phyloP scores from a whole-genome alignment of 2,888 invertebrate species.

The Melangyna quadrimaculata region DNA sequence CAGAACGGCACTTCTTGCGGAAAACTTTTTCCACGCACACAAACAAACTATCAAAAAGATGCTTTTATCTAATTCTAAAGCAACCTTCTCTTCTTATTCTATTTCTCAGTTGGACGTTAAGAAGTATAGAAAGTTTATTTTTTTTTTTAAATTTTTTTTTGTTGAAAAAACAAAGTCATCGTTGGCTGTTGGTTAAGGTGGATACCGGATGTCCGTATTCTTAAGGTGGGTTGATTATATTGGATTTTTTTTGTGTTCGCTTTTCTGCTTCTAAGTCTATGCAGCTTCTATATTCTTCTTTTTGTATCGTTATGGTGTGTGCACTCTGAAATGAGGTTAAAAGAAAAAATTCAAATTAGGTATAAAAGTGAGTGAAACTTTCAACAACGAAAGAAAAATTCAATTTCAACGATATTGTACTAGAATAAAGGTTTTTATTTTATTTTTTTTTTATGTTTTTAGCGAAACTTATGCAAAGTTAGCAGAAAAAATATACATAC shows the following conservation, averaged over 20 bases:
- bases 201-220: constrained; percentile 69
- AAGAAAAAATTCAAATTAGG: constrained; percentile 63
- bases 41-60: background rate
- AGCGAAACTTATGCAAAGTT: constrained; percentile 33
- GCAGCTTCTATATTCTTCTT: background rate
- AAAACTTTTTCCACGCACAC: constrained; percentile 26
- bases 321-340: constrained; percentile 61
- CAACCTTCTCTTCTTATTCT: no score
- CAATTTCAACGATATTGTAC: constrained; percentile 68
- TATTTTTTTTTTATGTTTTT: background rate
- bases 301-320: constrained; percentile 9
- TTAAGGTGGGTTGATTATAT: constrained; percentile 64
- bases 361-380: constrained; percentile 67
- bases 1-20: constrained; percentile 47
- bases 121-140: constrained; percentile 6
- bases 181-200: constrained; percentile 49
- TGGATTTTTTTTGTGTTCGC: constrained; percentile 44
- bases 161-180: background rate
- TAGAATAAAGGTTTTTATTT: constrained; percentile 19
- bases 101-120: background rate
- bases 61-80: background rate
- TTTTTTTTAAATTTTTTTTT: background rate
- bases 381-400: constrained; percentile 59
- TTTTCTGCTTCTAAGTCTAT: background rate
- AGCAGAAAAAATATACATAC: background rate